Evolutionary conservation across 2,797 vertebrate species (phyloP).

Genomic region (Danio aesculapii): DNA sequence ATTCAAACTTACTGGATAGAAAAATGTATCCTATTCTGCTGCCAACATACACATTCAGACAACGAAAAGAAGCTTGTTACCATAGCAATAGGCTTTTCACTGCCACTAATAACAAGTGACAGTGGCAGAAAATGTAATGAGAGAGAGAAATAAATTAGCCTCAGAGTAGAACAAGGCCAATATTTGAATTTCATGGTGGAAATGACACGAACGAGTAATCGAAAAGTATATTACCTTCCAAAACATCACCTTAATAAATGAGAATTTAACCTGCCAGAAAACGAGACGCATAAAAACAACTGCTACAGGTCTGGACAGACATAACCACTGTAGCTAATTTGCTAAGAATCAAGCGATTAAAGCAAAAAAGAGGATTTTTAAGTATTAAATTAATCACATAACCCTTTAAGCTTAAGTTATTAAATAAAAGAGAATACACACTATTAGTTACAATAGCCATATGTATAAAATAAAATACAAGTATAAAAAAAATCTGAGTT

Average conservation of each 20-base stretch:
- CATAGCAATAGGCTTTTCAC: constrained; percentile 32
- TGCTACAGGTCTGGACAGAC: too few relatives aligned
- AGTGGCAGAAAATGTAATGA: constrained; percentile 1
- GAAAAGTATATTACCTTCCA: not conserved
- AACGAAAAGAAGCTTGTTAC: constrained; percentile 20
- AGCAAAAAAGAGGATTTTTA: too few relatives aligned
- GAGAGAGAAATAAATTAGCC: constrained; percentile 28
- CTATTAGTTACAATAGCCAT: too few relatives aligned
- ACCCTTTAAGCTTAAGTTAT: too few relatives aligned
- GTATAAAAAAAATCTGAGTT: too few relatives aligned
- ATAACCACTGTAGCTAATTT: too few relatives aligned
- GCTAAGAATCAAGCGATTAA: too few relatives aligned
- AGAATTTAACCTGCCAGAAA: not conserved
- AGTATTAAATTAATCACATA: too few relatives aligned
- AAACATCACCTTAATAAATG: not conserved
- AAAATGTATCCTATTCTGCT: constrained; percentile 3
- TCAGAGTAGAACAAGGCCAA: constrained; percentile 9
- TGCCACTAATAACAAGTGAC: constrained; percentile 29
- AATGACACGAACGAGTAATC: constrained; percentile 1
- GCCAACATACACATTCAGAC: constrained; percentile 4
- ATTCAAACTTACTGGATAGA: not conserved
- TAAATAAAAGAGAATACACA: too few relatives aligned
- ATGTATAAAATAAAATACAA: too few relatives aligned
- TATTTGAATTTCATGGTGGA: constrained; percentile 26
- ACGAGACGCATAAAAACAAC: not conserved